Conservation (phyloP, 2,888 invertebrate genomes). For the Julus scandinavius region DNA sequence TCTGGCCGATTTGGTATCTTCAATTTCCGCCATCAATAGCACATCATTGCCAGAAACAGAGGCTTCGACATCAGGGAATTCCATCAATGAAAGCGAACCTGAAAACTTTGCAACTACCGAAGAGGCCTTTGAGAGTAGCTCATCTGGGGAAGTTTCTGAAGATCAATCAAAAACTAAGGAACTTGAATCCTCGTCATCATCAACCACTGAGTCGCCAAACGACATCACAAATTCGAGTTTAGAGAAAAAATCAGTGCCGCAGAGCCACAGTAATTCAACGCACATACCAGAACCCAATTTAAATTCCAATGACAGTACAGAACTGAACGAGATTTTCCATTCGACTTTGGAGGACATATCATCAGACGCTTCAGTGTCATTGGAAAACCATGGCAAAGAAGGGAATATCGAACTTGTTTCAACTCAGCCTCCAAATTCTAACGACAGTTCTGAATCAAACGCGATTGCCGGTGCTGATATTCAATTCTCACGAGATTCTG, state of each 20-base stretch:
- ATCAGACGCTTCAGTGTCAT: background rate
- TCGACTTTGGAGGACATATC: background rate
- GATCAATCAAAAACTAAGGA: background rate
- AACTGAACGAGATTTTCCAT: background rate
- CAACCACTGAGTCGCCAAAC: background rate
- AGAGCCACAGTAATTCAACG: background rate
- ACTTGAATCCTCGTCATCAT: background rate
- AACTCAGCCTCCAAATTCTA: background rate
- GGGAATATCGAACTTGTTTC: background rate
- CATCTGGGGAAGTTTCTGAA: background rate
- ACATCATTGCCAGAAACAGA: background rate
- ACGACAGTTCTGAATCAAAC: background rate
- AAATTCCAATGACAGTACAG: background rate
- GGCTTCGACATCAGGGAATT: background rate
- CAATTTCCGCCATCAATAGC: background rate
- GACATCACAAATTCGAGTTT: background rate
- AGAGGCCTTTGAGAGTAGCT: background rate
- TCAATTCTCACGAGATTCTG: background rate
- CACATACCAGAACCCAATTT: background rate
- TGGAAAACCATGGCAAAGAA: background rate
- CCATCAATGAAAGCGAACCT: background rate
- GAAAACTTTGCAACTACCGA: background rate
- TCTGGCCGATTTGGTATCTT: background rate
- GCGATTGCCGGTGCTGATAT: background rate
- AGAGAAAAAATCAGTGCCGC: background rate